These are phyloP conservation scores for Riparia riparia DNA, from an alignment of 2,113 vertebrate genomes.

Conservation along the genomic window DNA sequence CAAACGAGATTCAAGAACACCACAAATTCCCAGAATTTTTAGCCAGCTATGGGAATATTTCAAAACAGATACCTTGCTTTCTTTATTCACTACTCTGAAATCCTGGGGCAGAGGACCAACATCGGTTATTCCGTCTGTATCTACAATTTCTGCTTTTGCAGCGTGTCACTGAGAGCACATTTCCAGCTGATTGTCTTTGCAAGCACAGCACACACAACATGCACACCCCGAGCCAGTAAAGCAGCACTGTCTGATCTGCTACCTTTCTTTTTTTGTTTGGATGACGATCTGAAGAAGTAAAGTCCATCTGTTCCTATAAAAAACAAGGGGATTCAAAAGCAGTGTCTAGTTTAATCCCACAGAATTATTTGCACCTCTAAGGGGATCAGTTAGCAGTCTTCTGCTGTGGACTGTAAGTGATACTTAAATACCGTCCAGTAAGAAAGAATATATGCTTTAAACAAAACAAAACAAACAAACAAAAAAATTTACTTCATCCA, in stretches of 20 bases:
- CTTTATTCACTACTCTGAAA: not conserved
- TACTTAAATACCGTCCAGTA: not conserved
- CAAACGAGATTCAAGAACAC: not conserved
- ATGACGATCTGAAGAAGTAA: conserved; percentile 92
- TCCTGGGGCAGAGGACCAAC: not conserved
- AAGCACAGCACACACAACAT: not conserved
- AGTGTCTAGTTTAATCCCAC: conserved; percentile 2
- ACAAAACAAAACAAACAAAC: not conserved
- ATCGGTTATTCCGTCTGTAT: not conserved
- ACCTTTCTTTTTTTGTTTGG: conserved; percentile 95
- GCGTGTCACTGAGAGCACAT: not conserved
- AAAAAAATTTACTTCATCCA: not conserved
- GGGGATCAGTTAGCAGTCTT: not conserved
- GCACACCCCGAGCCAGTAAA: conserved; percentile 24
- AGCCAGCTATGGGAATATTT: not conserved
- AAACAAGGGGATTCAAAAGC: conserved; percentile 71
- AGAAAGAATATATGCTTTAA: not conserved
- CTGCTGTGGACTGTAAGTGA: not conserved
- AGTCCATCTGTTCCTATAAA: conserved; percentile 87
- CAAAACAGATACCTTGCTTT: not conserved
- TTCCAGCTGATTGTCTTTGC: not conserved
- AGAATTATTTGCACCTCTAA: conserved; percentile 15
- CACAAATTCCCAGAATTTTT: not conserved
- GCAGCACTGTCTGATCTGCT: conserved; percentile 55
- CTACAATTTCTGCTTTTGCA: conserved; percentile 74